These are phyloP conservation scores for Plumapathes pennacea DNA, from an alignment of 92 coral and sea anemone genomes.

Conservation along the genomic window DNA sequence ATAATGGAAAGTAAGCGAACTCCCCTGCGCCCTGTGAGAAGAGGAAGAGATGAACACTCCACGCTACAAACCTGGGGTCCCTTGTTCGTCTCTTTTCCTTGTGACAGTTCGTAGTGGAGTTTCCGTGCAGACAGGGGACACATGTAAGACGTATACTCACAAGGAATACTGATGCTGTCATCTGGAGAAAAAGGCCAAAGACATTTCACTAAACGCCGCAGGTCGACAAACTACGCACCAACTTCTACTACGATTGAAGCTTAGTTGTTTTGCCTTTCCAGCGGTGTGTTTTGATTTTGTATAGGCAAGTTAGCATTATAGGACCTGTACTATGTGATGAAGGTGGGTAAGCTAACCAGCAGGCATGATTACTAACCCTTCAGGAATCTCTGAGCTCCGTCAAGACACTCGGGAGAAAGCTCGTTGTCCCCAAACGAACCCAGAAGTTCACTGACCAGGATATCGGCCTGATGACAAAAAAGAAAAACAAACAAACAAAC, in stretches of 20 bases:
- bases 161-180: conserved; percentile 92
- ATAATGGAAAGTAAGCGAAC: too few relatives aligned
- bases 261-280: too few relatives aligned
- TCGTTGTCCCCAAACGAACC: conserved; percentile 99
- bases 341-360: too few relatives aligned
- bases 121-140: conserved; percentile 93
- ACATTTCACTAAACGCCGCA: not conserved
- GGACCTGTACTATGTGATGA: too few relatives aligned
- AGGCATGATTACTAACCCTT: conserved; percentile 83
- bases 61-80: conserved; percentile 98
- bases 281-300: too few relatives aligned
- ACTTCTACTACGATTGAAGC: too few relatives aligned
- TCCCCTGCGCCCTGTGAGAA: too few relatives aligned
- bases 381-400: conserved; percentile 95
- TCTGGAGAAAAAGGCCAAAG: conserved; percentile 41
- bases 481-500: not conserved
- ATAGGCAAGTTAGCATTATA: too few relatives aligned
- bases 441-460: conserved; percentile 92
- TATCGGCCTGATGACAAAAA: conserved; percentile 79
- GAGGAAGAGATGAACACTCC: too few relatives aligned
- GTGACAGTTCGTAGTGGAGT: conserved; percentile 91
- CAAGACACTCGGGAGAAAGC: conserved; percentile 93
- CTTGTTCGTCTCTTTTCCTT: conserved; percentile 76
- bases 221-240: not conserved
- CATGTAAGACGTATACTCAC: conserved; percentile 85